These are phyloP conservation scores for Okapia johnstoni DNA, from an alignment of 2,113 vertebrate genomes.

Conservation along the genomic window DNA sequence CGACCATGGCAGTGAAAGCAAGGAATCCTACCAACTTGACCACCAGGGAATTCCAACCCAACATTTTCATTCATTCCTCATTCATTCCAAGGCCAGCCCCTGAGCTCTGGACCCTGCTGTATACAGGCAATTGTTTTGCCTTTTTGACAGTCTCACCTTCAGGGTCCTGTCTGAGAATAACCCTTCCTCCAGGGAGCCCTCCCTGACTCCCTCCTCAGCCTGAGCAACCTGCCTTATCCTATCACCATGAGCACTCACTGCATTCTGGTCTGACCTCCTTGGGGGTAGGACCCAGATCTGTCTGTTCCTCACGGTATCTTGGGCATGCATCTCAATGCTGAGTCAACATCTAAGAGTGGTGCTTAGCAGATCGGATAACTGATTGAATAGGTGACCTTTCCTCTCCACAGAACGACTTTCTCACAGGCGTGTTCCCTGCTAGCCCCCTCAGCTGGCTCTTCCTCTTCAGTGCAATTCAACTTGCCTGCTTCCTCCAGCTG, in stretches of 20 bases:
- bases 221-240: neutral
- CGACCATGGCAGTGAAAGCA: neutral
- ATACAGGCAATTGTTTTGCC: neutral
- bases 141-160: neutral
- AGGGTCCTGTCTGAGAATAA: neutral
- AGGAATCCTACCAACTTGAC: neutral
- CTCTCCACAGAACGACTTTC: constrained; percentile 85
- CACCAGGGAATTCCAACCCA: neutral
- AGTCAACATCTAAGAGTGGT: neutral
- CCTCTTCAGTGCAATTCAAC: constrained; percentile 90
- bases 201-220: neutral
- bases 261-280: neutral
- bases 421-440: constrained; percentile 89
- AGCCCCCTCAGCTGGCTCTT: constrained; percentile 93
- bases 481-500: constrained; percentile 90
- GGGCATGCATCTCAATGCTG: neutral
- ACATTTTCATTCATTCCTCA: neutral
- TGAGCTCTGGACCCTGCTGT: neutral
- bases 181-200: neutral
- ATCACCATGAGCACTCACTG: rapidly evolving
- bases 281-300: neutral
- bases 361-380: neutral
- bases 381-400: neutral
- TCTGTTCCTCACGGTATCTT: neutral
- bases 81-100: neutral